These are phyloP conservation scores for Aramus guarauna DNA, from an alignment of 2,113 vertebrate genomes.

Conservation along the genomic window DNA sequence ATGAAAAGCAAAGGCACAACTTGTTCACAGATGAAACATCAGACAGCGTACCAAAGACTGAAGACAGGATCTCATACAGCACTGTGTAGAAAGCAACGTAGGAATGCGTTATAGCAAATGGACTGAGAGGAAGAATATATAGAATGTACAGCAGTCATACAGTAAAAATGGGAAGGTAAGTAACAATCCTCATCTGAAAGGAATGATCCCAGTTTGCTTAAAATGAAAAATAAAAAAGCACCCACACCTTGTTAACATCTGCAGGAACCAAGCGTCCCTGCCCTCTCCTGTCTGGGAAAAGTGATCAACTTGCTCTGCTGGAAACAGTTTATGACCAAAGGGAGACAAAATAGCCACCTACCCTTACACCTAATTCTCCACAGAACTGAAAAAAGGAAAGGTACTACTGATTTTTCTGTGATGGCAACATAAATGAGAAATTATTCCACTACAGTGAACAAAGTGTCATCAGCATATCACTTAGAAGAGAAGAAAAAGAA, in stretches of 20 bases:
- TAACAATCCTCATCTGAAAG: not conserved
- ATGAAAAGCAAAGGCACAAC: not conserved
- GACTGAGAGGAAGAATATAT: not conserved
- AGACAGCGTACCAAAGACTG: not conserved
- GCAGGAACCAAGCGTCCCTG: not conserved
- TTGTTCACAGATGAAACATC: not conserved
- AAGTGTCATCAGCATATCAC: not conserved
- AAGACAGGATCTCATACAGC: not conserved
- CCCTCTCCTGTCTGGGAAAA: not conserved
- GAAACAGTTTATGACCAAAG: not conserved
- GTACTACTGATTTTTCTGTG: not conserved
- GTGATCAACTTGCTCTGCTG: not conserved
- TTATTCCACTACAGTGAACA: not conserved
- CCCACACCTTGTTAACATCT: not conserved
- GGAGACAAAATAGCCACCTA: not conserved
- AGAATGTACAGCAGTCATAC: not conserved
- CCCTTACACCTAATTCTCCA: not conserved
- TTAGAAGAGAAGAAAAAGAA: not conserved
- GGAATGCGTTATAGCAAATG: not conserved
- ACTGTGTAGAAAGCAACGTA: not conserved
- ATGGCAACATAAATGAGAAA: not conserved
- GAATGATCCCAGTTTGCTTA: not conserved
- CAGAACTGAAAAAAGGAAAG: not conserved
- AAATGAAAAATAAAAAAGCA: not conserved
- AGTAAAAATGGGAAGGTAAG: not conserved